A percentile compares a stretch with the other conserved stretches of the same genome.
Evolutionary conservation across 2,888 invertebrate species (phyloP).

Genomic region (Drosophila barbarae): DNA sequence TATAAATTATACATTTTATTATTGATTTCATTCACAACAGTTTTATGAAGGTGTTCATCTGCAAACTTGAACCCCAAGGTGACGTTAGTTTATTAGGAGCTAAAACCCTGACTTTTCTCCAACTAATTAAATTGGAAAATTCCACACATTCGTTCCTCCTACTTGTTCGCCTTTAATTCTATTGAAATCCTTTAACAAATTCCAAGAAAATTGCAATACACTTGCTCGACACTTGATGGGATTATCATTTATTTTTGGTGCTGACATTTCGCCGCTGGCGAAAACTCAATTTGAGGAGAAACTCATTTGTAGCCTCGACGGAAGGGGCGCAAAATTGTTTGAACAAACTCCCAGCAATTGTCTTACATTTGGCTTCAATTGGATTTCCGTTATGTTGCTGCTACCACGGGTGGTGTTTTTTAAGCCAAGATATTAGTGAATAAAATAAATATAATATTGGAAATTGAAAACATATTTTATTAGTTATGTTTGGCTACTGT

Average conservation of each 20-base stretch:
- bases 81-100: not conserved
- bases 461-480: not conserved
- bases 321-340: constrained; percentile 26
- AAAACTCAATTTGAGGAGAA: constrained; percentile 37
- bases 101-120: too few relatives aligned
- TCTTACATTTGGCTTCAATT: constrained; percentile 38
- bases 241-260: constrained; percentile 40
- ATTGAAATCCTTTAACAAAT: constrained; percentile 24
- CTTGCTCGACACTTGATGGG: constrained; percentile 31
- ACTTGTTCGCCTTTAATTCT: not conserved
- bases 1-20: not conserved
- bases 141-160: not conserved
- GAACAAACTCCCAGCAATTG: constrained; percentile 28
- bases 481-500: not conserved
- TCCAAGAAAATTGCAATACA: constrained; percentile 34
- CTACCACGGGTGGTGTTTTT: not conserved
- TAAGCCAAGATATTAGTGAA: not conserved
- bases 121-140: constrained; percentile 19
- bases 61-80: not conserved
- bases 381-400: constrained; percentile 28
- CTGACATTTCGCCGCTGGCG: constrained; percentile 36
- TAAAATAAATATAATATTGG: too few relatives aligned
- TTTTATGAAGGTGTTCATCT: not conserved
- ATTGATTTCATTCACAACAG: not conserved
- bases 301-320: constrained; percentile 25